Evolutionary conservation across 2,113 vertebrate genomes (phyloP), one percentile per base, ranked within the genome.

Genomic region (Takifugu bimaculatus): DNA sequence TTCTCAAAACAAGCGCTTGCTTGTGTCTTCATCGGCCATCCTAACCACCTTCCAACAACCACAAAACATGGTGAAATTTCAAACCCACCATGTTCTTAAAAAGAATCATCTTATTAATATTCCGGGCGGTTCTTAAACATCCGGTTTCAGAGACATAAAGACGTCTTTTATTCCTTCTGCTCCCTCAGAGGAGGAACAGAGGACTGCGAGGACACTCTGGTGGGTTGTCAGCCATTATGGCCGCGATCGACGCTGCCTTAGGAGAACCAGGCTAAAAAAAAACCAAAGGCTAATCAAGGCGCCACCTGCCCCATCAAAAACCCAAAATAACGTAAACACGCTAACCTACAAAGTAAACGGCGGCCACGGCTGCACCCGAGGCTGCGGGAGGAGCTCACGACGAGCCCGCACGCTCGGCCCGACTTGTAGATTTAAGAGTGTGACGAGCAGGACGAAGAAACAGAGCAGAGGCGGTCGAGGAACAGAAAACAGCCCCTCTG

Each of bases 101-200:
- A 74, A 66, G 39, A 70, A 71, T 66, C 68, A 60, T 82, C 86
- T 84, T 78, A 90, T 88, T 84, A 86, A 86, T 89, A 89, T 88
- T 85, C 89, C 82, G 77, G 84, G 82, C 73, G 71, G 78, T 75
- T 84, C 86, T 80, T 67, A 67, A 80, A 87, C 85, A 89, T 89
- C 88, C 87, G 81, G 85, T 87, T 79, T 85, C 77, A 69, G 75
- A 78, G 77, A 84, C 76, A 90, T 88, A 91, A 90, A 88, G 85
- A 77, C 68, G 75, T 79, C 85, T 85, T 90, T 90, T 88, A 88
- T 89, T 65, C 79, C 75, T 48, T 62, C 59, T 15, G 66, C 73
- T 69, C 75, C 70, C 74, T 83, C 82, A 81, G 83, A 79, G 77
- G 80, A 82, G 65, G 71, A 78, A 84, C 60, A 76, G 78, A 81